Base-by-base conservation (phyloP, 2,113 vertebrate species). In the Perognathus longimembris region DNA sequence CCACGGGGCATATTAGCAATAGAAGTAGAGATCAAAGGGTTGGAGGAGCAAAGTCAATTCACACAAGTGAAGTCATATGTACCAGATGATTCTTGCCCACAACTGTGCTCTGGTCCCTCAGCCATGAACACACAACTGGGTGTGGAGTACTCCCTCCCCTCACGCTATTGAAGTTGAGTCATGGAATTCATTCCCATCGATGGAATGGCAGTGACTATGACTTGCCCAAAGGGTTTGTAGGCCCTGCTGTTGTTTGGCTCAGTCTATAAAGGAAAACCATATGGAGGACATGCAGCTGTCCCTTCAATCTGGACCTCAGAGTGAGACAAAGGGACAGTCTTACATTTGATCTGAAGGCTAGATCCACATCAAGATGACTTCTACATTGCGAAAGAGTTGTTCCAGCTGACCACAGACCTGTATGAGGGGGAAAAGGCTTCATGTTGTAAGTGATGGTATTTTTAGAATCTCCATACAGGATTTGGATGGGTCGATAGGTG, bases 31-130 rank as follows among this genome's bases (percentile, higher is more conserved):
- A 89, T 86, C 71, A 76, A 54, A 95, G 73, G 57, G 24, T 4
- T 79, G 36, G 28, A 54, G 79, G 36, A 74, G 38, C 61, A 84
- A 54, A 89, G 59, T 80, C 26, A 66, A 83, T 63, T 89, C 67
- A 57, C 18, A 71, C 28, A 86, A 82, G 59, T 74, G 75, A 96
- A 93, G 94, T 69, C 93, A 70, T 66, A 83, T 80, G 77, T 34
- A 73, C 63, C 71, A 76, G 87, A 59, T 24, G 61, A 89, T 90
- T 77, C 57, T 38, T 76, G 20, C 24, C 81, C 77, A 71, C 45
- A 89, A 26, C n/a, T 81, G 64, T 92, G 61, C 38, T 76, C 76
- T 38, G 18, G 18, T 18, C 40, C 79, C n/a, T 66, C 36, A n/a
- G 76, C 57, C 81, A 28, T 21, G 50, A 42, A n/a, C 45, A 82